Evolutionary conservation across 2,888 invertebrate species (phyloP).

Genomic region (Agapostemon virescens): DNA sequence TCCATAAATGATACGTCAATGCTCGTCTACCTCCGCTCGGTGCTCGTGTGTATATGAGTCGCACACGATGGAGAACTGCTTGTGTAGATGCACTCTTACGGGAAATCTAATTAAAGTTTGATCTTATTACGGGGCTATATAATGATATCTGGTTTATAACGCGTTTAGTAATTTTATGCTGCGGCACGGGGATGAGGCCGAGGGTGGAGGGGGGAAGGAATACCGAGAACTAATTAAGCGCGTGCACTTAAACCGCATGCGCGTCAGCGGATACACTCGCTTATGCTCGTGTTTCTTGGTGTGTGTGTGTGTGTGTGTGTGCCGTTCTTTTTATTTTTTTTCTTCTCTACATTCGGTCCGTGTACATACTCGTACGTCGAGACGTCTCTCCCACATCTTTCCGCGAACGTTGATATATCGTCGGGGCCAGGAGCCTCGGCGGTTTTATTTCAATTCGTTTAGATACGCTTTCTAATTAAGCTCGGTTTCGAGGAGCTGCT

Average conservation of each 20-base stretch:
- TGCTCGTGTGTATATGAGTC: not conserved
- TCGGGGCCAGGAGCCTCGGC: constrained; percentile 19
- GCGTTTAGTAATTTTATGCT: constrained; percentile 54
- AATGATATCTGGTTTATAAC: constrained; percentile 56
- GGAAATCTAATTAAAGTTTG: constrained; percentile 56
- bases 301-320: too few relatives aligned
- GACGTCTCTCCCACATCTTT: constrained; percentile 19
- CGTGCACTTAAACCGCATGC: constrained; percentile 47
- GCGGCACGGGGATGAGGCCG: not conserved
- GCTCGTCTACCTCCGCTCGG: not conserved
- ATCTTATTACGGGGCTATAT: constrained; percentile 56
- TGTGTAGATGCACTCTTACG: constrained; percentile 33
- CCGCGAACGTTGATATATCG: constrained; percentile 32
- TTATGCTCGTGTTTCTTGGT: constrained; percentile 14
- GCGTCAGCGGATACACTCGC: constrained; percentile 22
- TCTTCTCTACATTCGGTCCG: not conserved
- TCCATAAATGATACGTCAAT: constrained; percentile 20
- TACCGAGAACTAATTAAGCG: constrained; percentile 54
- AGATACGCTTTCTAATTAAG: constrained; percentile 68
- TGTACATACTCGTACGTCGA: not conserved
- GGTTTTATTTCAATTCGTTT: constrained; percentile 43
- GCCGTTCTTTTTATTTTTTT: not conserved
- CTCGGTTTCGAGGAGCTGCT: constrained; percentile 30
- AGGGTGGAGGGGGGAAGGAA: not conserved
- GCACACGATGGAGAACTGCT: not conserved